Percentiles rank a stretch among this genome's conserved stretches.
Evolutionary conservation across 2,888 invertebrate species (phyloP).

Genomic region (Cylindroiulus punctatus): DNA sequence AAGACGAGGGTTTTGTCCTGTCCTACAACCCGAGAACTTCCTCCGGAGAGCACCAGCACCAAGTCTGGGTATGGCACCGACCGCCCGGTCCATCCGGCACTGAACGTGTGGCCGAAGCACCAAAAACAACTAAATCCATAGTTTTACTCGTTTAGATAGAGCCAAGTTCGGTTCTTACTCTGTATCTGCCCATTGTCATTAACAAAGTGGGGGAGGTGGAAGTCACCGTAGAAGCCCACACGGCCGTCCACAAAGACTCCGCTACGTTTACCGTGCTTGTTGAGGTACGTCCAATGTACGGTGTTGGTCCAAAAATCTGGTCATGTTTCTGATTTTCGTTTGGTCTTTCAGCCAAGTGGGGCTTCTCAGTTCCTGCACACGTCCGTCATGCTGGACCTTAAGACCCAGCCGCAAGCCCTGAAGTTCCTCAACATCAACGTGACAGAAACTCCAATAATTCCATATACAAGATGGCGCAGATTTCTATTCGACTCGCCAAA

Average conservation of each 20-base stretch:
- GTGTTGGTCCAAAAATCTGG: not conserved
- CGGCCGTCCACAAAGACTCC: slow-evolving; percentile 67
- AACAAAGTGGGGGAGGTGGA: slow-evolving; percentile 70
- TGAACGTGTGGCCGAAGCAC: not conserved
- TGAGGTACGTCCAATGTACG: slow-evolving; percentile 53
- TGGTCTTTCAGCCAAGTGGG: slow-evolving; percentile 67
- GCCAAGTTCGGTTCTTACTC: slow-evolving; percentile 69
- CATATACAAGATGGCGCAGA: slow-evolving; percentile 68
- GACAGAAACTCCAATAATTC: slow-evolving; percentile 70
- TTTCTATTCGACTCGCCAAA: slow-evolving; percentile 70
- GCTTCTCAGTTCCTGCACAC: slow-evolving; percentile 70
- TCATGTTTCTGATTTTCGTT: not conserved
- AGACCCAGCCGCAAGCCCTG: slow-evolving; percentile 68
- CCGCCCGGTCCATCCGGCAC: not conserved
- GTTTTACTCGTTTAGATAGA: slow-evolving; percentile 64
- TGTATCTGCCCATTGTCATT: slow-evolving; percentile 70
- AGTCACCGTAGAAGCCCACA: slow-evolving; percentile 68
- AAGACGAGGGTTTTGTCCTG: slow-evolving; percentile 67
- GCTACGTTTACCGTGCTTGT: slow-evolving; percentile 62
- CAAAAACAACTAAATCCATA: not conserved
- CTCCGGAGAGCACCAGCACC: slow-evolving; percentile 69
- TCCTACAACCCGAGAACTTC: slow-evolving; percentile 68
- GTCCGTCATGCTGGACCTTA: slow-evolving; percentile 70
- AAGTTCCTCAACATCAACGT: slow-evolving; percentile 70
- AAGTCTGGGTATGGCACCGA: slow-evolving; percentile 66